Conservation (phyloP, 2,888 invertebrate species). For the Meloe dianella region DNA sequence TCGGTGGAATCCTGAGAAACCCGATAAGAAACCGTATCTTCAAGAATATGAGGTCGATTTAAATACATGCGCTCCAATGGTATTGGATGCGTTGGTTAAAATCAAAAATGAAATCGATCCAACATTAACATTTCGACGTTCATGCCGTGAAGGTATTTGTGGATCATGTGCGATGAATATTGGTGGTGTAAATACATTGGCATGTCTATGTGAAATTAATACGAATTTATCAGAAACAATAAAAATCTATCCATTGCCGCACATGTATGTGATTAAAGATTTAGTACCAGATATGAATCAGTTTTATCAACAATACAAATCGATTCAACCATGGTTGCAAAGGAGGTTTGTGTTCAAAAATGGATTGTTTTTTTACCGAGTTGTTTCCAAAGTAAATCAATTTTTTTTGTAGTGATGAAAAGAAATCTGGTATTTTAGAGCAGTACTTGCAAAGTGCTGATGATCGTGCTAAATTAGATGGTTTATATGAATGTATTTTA, state of each 20-base stretch:
- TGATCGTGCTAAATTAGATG: slow-evolving; percentile 93
- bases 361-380: not conserved
- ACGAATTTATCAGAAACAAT: slow-evolving; percentile 64
- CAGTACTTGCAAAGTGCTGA: slow-evolving; percentile 89
- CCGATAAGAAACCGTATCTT: slow-evolving; percentile 81
- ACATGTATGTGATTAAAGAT: slow-evolving; percentile 99
- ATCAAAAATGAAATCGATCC: slow-evolving; percentile 97
- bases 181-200: slow-evolving; percentile 93
- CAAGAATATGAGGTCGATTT: slow-evolving; percentile 82
- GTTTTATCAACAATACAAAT: slow-evolving; percentile 94
- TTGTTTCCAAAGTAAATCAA: too few species aligned
- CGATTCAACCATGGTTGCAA: slow-evolving; percentile 97
- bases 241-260: slow-evolving; percentile 91
- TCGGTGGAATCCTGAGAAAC: slow-evolving; percentile 88
- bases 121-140: slow-evolving; percentile 92
- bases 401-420: slow-evolving; percentile 56
- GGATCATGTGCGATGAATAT: slow-evolving; percentile 99
- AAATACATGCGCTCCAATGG: slow-evolving; percentile 94
- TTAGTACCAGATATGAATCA: slow-evolving; percentile 93
- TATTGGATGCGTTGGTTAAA: slow-evolving; percentile 93
- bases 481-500: slow-evolving; percentile 95
- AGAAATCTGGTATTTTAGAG: slow-evolving; percentile 70
- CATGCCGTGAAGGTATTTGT: slow-evolving; percentile 97
- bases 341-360: slow-evolving; percentile 63
- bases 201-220: slow-evolving; percentile 75